Conservation (phyloP, 2,113 vertebrate species). For the Corythaixoides concolor region DNA sequence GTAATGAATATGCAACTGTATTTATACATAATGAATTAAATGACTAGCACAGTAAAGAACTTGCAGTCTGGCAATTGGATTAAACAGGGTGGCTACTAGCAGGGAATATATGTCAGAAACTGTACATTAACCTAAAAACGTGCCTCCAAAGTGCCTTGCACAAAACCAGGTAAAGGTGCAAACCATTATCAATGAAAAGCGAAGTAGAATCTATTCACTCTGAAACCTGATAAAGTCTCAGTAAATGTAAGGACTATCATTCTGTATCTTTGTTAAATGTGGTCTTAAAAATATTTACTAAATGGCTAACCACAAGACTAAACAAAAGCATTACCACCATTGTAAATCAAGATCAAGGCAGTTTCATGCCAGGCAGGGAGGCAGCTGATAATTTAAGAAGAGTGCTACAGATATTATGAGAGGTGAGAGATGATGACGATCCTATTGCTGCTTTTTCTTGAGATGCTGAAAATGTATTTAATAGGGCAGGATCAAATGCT, state of each 20-base stretch:
- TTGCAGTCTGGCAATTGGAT: background rate
- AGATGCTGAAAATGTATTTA: slow-evolving; percentile 50
- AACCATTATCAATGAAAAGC: background rate
- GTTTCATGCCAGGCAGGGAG: slow-evolving; percentile 71
- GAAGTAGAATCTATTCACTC: background rate
- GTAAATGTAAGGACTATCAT: slow-evolving; percentile 48
- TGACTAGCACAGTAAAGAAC: background rate
- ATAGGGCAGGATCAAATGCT: slow-evolving; percentile 43
- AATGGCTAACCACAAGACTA: slow-evolving; percentile 73
- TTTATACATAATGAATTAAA: background rate
- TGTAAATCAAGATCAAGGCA: slow-evolving; percentile 77
- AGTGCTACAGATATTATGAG: slow-evolving; percentile 60
- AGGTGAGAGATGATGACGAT: slow-evolving; percentile 62
- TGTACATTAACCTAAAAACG: background rate
- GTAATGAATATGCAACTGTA: background rate
- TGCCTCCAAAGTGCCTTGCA: background rate
- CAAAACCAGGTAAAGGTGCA: slow-evolving; percentile 41
- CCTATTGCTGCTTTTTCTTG: slow-evolving; percentile 46
- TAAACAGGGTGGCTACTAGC: background rate
- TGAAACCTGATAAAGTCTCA: slow-evolving; percentile 5
- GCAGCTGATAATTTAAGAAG: slow-evolving; percentile 63
- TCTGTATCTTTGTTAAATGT: slow-evolving; percentile 57
- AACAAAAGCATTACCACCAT: slow-evolving; percentile 73
- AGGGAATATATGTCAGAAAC: background rate
- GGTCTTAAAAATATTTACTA: slow-evolving; percentile 73